phyloP scores from a whole-genome alignment of 1,140 invertebrate genomes.

The Danaus plexippus region DNA sequence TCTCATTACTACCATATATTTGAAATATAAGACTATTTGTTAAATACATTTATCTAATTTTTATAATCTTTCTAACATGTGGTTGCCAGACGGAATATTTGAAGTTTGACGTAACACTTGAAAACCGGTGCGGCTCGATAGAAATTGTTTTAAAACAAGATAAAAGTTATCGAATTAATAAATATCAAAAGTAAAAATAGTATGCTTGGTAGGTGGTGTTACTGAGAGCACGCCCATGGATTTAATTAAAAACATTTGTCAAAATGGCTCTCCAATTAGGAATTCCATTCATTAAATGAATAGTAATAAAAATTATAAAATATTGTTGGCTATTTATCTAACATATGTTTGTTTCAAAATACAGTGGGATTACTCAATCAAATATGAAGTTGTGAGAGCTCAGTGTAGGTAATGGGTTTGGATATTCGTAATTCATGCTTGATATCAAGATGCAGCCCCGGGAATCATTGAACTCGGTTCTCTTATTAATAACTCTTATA shows the following conservation, averaged over 20 bases:
- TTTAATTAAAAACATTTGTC: slow-evolving; percentile 18
- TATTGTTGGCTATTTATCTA: slow-evolving; percentile 10
- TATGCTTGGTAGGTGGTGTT: slow-evolving; percentile 10
- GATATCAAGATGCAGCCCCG: slow-evolving; percentile 29
- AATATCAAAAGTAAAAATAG: slow-evolving; percentile 11
- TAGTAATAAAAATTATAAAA: slow-evolving; percentile 14
- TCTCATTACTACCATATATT: too few relatives aligned
- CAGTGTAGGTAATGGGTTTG: too few relatives aligned
- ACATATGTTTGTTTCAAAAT: slow-evolving; percentile 11
- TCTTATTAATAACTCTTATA: slow-evolving; percentile 65
- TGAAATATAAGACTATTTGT: slow-evolving; percentile 6
- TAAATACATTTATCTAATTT: slow-evolving; percentile 17
- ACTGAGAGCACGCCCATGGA: slow-evolving; percentile 9
- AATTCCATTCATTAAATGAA: slow-evolving; percentile 15
- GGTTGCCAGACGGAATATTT: slow-evolving; percentile 16
- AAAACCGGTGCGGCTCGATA: slow-evolving; percentile 11
- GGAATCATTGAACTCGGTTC: slow-evolving; percentile 63
- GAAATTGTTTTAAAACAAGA: slow-evolving; percentile 14
- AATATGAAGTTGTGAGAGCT: too few relatives aligned
- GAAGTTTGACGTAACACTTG: slow-evolving; percentile 17
- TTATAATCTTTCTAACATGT: slow-evolving; percentile 17
- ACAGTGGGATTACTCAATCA: too few relatives aligned
- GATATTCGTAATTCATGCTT: too few relatives aligned
- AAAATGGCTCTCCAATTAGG: slow-evolving; percentile 13
- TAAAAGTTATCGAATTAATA: slow-evolving; percentile 22